Base-by-base conservation (phyloP, 2,797 vertebrate genomes). In the Micromesistius poutassou region DNA sequence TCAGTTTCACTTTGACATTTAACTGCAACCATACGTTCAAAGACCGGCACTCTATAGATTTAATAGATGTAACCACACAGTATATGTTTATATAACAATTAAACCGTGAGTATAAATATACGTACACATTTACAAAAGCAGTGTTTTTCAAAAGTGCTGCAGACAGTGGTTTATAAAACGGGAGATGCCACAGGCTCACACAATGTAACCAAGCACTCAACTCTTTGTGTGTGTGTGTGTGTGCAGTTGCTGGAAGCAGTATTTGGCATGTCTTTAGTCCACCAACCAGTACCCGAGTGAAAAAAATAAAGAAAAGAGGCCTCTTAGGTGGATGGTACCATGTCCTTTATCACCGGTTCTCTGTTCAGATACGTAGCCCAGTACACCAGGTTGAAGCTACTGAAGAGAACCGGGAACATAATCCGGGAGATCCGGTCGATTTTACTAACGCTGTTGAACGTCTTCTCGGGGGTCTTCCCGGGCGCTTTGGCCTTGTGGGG, bases 361-460 rank as follows among this genome's bases (percentile, higher is more conserved):
- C 97, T 96, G 94, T 97, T 99, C 91, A 99, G 91, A 92, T 99
- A 99, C 0, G 98, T 99, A 84, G 97, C 98, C 98, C 98, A 99
- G 86, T 99, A 99, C 80, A 99, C 97, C 78, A 99, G 94, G 90
- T 99, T 99, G 90, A 99, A 99, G 82, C 93, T 94, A 85, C 97
- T 95, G 85, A 99, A 99, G 88, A 99, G 95, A 85, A 99, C 95
- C 0, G 98, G 98, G 88, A 99, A 99, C 87, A 99, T 95, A 95
- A 99, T 96, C 91, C 98, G 95, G 83, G 98, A 98, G 94, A 99
- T 97, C 93, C 98, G 95, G 93, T 99, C 98, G 77, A 99, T 99
- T 95, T 98, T 98, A 94, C 98, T 99, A 80, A 99, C 98, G 12
- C 97, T 99, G 94, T 99, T 99, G 93, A 99, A 99, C 9, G 97